These are phyloP conservation scores for Sisyra nigra DNA, from an alignment of 2,888 invertebrate genomes.

Conservation along the genomic window DNA sequence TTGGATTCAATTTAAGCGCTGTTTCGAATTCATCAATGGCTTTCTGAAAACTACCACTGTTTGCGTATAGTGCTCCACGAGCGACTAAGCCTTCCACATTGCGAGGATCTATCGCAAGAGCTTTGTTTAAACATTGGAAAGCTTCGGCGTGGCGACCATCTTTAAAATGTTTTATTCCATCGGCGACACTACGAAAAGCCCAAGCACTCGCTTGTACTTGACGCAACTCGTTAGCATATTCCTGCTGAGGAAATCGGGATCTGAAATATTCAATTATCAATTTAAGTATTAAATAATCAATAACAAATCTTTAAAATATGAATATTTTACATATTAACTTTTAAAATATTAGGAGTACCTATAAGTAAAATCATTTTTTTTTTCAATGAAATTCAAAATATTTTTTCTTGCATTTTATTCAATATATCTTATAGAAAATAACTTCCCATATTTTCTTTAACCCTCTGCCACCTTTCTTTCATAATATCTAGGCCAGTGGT, in stretches of 20 bases:
- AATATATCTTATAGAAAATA: too few relatives aligned
- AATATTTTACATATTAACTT: too few relatives aligned
- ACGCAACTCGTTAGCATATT: slow-evolving; percentile 70
- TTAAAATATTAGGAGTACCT: too few relatives aligned
- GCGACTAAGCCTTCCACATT: slow-evolving; percentile 89
- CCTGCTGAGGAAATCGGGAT: slow-evolving; percentile 58
- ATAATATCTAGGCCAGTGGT: too few relatives aligned
- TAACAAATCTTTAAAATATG: too few relatives aligned
- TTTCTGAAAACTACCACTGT: slow-evolving; percentile 83
- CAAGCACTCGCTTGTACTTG: slow-evolving; percentile 85
- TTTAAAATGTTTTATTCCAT: slow-evolving; percentile 90
- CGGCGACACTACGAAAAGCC: slow-evolving; percentile 85
- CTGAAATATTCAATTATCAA: slow-evolving; percentile 25
- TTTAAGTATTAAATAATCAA: too few relatives aligned
- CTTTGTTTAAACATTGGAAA: slow-evolving; percentile 86
- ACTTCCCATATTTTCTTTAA: too few relatives aligned
- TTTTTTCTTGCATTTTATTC: too few relatives aligned
- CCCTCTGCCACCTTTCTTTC: too few relatives aligned
- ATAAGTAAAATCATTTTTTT: too few relatives aligned
- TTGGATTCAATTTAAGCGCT: slow-evolving; percentile 73
- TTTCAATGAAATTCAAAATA: too few relatives aligned
- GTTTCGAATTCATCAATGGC: slow-evolving; percentile 91
- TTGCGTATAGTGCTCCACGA: slow-evolving; percentile 82
- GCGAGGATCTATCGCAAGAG: slow-evolving; percentile 76
- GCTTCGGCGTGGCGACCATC: slow-evolving; percentile 86